Base-by-base conservation (phyloP, 2,888 invertebrate species). In the Hetaerina titia region DNA sequence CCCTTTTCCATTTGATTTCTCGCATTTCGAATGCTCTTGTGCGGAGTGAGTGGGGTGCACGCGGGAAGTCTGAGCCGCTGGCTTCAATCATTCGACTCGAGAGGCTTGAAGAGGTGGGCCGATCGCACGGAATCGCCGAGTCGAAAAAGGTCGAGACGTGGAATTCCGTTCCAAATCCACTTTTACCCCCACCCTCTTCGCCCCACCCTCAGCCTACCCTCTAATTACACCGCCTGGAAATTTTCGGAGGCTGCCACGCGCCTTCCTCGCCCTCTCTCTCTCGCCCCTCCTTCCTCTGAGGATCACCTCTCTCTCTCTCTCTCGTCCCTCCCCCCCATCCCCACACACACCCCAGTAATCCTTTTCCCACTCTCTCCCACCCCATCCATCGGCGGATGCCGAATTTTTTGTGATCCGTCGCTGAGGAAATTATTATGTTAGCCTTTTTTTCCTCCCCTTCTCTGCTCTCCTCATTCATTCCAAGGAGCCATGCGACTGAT, bases 191-290 rank as follows among this genome's bases (percentile, higher is more conserved):
- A 0, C 9, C 81, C 81, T 15, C 9, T 31, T 31, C 81, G 22
- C 13, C 81, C 13, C 81, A 8, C 22, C 81, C 31, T 31, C 60
- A 9, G 22, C 22, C 69, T 31, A 81, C 25, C 81, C 81, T 13
- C 81, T 81, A 81, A 81, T 81, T 81, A 81, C 25, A 81, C 81
- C 13, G 81, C 25, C 81, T 31, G 81, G 81, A 31, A 31, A 31
- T 31, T n/a, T 81, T 81, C 81, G 31, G 31, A 31, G 81, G 81
- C 81, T 81, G 81, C 81, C 81, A 81, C 81, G 81, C 81, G 81
- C 81, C 81, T 69, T n/a, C 22, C 69, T 17, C 19, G 0, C 69
- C 69, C 69, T 22, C 13, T 45, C 81, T 31, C 31, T n/a, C 5
- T n/a, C n/a, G n/a, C n/a, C n/a, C 69, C 69, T 22, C 69, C 69